phyloP scores from a whole-genome alignment of 2,113 vertebrate species.

The Petrocephalus zakoni region DNA sequence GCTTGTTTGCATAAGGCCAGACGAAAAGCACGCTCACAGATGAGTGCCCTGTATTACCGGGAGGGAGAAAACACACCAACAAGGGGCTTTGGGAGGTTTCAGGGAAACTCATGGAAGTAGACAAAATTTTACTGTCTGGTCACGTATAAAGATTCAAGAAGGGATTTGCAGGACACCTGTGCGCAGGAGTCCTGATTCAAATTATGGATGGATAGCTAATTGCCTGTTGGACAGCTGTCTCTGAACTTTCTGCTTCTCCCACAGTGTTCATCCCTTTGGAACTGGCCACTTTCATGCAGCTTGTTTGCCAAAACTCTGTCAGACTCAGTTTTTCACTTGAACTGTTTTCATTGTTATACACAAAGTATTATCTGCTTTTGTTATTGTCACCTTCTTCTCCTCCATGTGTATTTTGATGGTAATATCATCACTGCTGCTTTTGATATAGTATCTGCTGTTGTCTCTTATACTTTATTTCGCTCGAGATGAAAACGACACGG shows the following conservation, averaged over 20 bases:
- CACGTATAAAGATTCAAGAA: neutral
- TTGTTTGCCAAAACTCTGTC: neutral
- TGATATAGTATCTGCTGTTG: neutral
- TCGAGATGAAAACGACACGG: neutral
- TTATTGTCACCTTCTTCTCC: neutral
- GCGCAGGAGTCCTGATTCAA: neutral
- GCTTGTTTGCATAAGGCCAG: neutral
- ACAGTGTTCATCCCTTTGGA: conserved; percentile 6
- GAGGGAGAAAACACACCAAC: neutral
- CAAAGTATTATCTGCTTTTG: neutral
- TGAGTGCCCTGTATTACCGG: neutral
- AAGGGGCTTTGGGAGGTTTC: neutral
- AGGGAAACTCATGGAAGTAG: neutral
- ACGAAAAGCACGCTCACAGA: neutral
- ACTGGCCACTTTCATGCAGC: neutral
- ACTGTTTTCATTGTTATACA: neutral
- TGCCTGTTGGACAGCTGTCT: neutral
- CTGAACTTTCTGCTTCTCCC: neutral
- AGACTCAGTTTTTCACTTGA: neutral
- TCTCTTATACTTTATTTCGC: neutral
- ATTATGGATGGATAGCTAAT: neutral
- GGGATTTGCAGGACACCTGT: neutral
- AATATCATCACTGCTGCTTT: neutral
- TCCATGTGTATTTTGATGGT: neutral
- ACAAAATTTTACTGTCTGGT: neutral